A percentile compares a stretch with the other conserved stretches of the same genome.
These are phyloP conservation scores for Andrena camellia DNA, from an alignment of 2,888 invertebrate species.

Conservation along the genomic window DNA sequence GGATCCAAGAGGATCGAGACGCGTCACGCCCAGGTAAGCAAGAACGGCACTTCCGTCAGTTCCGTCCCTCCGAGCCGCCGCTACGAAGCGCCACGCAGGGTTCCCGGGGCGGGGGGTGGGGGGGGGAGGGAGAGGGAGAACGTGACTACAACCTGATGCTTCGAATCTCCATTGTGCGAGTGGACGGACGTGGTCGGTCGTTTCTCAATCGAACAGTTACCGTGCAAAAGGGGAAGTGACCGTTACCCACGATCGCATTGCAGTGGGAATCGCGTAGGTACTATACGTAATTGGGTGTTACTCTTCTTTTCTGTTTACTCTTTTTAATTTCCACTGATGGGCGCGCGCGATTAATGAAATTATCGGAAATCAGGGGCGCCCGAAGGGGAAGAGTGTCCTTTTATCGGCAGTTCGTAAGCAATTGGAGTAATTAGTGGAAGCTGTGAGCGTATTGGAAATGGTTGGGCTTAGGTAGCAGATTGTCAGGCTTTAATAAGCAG, in stretches of 20 bases:
- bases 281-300: too few species aligned
- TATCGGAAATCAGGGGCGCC: too few species aligned
- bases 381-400: too few species aligned
- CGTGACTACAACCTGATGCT: constrained; percentile 80
- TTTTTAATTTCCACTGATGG: too few species aligned
- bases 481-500: constrained; percentile 7
- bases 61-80: neutral
- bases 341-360: too few species aligned
- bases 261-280: too few species aligned
- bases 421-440: neutral
- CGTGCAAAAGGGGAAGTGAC: neutral
- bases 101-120: constrained; percentile 12
- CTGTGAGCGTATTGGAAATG: neutral
- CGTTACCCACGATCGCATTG: too few species aligned
- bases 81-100: constrained; percentile 24
- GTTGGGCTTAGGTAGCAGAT: neutral
- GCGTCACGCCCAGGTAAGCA: constrained; percentile 74
- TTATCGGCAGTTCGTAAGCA: neutral
- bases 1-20: constrained; percentile 33
- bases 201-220: neutral
- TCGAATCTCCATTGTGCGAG: constrained; percentile 37
- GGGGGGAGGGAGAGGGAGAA: constrained; percentile 26
- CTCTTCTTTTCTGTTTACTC: too few species aligned
- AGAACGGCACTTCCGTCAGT: neutral
- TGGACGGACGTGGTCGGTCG: neutral